Percentiles rank a stretch among this genome's conserved stretches.
Conservation (phyloP, 2,888 invertebrate species). For the Sminthurinus aureus region DNA sequence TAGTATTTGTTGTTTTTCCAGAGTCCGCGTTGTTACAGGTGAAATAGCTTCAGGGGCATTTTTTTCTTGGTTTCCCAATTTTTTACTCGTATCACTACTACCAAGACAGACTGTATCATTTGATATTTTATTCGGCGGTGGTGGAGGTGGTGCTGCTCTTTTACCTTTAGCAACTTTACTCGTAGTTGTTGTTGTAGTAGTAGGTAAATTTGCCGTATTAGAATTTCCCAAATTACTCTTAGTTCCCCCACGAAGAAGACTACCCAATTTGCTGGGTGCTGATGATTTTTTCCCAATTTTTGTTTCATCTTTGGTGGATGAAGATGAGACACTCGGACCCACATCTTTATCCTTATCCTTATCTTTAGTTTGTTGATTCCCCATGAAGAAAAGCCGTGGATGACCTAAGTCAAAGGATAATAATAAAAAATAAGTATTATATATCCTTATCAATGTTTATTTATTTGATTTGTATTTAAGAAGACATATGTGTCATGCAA, state of each 20-base stretch:
- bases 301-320: background rate
- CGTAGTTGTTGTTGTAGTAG: background rate
- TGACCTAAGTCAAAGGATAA: slow-evolving; percentile 21
- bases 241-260: slow-evolving; percentile 30
- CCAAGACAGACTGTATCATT: no score
- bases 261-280: slow-evolving; percentile 31
- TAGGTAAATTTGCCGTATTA: background rate
- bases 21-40: slow-evolving; percentile 29
- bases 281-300: slow-evolving; percentile 28
- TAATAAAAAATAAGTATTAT: no score
- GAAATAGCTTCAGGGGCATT: slow-evolving; percentile 22
- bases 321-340: background rate
- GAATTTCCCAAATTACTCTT: slow-evolving; percentile 1
- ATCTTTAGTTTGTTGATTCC: slow-evolving; percentile 54
- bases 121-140: background rate
- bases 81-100: background rate
- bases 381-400: slow-evolving; percentile 47
- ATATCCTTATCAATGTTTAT: no score
- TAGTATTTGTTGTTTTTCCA: slow-evolving; percentile 29
- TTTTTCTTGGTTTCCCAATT: slow-evolving; percentile 22
- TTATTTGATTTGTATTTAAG: no score
- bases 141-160: slow-evolving; percentile 44
- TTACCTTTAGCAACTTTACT: slow-evolving; percentile 38
- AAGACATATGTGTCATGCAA: no score
- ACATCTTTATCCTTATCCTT: slow-evolving; percentile 28